Percentiles rank a stretch among this genome's conserved stretches.
phyloP scores from a whole-genome alignment of 2,113 vertebrate species.

The Platichthys flesus region DNA sequence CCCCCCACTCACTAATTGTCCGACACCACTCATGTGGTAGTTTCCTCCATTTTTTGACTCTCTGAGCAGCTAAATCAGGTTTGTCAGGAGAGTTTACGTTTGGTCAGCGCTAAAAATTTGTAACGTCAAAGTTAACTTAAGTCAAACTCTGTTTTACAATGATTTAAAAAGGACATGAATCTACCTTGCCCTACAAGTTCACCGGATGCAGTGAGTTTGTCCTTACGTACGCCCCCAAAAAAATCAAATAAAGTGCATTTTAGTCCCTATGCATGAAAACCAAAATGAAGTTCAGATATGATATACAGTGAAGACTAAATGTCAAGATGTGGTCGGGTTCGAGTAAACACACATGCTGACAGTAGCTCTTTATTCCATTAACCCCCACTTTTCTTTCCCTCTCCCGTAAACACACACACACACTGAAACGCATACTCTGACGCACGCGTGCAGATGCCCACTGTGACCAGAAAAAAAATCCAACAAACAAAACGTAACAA shows the following conservation, averaged over 20 bases:
- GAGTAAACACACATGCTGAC: conserved; percentile 34
- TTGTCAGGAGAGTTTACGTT: not conserved
- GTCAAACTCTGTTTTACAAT: too few relatives aligned
- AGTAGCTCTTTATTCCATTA: conserved; percentile 49
- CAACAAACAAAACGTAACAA: conserved; percentile 61
- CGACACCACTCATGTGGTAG: not conserved
- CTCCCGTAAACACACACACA: conserved; percentile 15
- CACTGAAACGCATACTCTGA: not conserved
- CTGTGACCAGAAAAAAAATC: conserved; percentile 39
- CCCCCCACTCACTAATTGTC: too few relatives aligned
- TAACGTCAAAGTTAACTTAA: not conserved
- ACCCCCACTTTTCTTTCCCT: not conserved
- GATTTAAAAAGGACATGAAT: too few relatives aligned
- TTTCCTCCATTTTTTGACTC: not conserved
- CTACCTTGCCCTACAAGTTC: too few relatives aligned
- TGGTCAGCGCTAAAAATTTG: not conserved
- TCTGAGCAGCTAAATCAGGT: not conserved
- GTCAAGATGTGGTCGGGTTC: conserved; percentile 3
- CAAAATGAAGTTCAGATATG: not conserved
- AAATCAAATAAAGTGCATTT: not conserved
- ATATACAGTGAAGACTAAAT: not conserved
- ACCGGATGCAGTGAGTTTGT: too few relatives aligned
- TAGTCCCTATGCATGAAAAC: not conserved
- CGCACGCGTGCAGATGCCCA: conserved; percentile 28
- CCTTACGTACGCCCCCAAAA: too few relatives aligned